Conservation (phyloP, 2,888 invertebrate genomes). For the Drosophila anceps region DNA sequence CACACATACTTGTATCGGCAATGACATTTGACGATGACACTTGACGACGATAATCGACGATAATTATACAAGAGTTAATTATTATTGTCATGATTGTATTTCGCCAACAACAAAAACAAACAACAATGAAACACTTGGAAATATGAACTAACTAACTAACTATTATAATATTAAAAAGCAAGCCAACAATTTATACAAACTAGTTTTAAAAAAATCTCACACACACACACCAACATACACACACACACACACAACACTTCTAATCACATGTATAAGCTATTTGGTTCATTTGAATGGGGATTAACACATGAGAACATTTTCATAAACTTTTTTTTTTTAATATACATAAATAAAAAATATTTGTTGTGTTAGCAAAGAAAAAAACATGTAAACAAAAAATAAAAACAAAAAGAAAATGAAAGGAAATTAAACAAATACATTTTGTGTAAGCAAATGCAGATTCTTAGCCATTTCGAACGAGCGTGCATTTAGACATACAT, state of each 20-base stretch:
- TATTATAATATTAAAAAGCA: constrained; percentile 62
- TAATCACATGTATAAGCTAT: constrained; percentile 51
- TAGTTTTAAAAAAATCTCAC: constrained; percentile 58
- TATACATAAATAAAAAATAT: constrained; percentile 30
- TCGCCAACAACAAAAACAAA: constrained; percentile 16
- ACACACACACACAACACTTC: constrained; percentile 34
- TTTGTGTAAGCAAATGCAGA: constrained; percentile 51
- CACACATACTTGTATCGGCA: constrained; percentile 39
- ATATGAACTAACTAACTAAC: constrained; percentile 31
- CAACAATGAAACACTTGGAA: constrained; percentile 20
- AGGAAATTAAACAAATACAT: constrained; percentile 20
- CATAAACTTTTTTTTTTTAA: constrained; percentile 39
- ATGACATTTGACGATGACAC: constrained; percentile 49
- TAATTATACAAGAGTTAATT: constrained; percentile 24
- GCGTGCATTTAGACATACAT: constrained; percentile 74
- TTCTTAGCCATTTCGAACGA: constrained; percentile 79
- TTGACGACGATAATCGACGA: constrained; percentile 30
- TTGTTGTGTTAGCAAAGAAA: constrained; percentile 60
- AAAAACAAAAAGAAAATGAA: constrained; percentile 8
- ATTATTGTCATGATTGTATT: constrained; percentile 51
- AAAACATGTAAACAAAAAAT: constrained; percentile 2
- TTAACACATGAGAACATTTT: constrained; percentile 39
- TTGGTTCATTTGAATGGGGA: constrained; percentile 53
- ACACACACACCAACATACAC: constrained; percentile 8
- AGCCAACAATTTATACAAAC: constrained; percentile 81